Conservation (phyloP, 2,797 vertebrate genomes). For the Siniperca undulata region DNA sequence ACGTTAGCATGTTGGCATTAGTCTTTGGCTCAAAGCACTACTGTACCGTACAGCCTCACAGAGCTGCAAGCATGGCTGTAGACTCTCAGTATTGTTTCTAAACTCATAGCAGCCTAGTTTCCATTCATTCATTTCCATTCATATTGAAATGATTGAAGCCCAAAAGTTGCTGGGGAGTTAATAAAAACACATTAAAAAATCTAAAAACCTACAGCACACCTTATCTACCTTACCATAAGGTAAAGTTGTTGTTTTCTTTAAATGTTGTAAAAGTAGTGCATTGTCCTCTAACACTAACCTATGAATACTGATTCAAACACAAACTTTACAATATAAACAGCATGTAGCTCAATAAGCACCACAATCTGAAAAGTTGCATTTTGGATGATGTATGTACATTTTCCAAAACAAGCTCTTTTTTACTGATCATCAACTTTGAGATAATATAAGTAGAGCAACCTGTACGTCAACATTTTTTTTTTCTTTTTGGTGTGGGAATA, state of each 20-base stretch:
- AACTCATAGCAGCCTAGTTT: neutral
- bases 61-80: neutral
- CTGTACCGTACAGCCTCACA: neutral
- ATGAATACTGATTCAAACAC: neutral
- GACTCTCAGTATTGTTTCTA: constrained; percentile 20
- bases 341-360: constrained; percentile 1
- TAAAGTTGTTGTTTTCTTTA: neutral
- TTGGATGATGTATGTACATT: constrained; percentile 9
- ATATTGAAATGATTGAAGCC: neutral
- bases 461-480: neutral
- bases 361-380: constrained; percentile 14
- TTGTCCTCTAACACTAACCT: neutral
- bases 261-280: neutral
- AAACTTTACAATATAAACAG: neutral
- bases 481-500: constrained; percentile 53
- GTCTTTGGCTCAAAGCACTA: neutral
- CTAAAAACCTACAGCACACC: neutral
- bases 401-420: constrained; percentile 51
- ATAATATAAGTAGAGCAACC: constrained; percentile 20
- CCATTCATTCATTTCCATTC: neutral
- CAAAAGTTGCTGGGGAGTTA: neutral
- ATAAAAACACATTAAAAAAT: neutral
- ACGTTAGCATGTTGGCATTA: neutral
- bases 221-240: neutral
- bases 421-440: constrained; percentile 19